Conservation (phyloP, 2,113 vertebrate genomes). For the Eurystomus gularis region DNA sequence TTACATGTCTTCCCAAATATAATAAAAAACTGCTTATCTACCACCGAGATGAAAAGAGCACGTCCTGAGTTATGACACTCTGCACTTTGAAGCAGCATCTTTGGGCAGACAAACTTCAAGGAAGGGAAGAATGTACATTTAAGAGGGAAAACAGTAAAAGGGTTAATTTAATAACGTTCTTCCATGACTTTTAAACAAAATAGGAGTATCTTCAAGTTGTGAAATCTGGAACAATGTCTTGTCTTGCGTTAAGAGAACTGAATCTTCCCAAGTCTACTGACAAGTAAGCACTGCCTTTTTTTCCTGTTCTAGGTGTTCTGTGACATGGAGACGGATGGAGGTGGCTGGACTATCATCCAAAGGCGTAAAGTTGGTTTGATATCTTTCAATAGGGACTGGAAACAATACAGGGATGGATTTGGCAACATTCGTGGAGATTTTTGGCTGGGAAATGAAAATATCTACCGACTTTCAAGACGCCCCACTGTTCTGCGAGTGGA, state of each 20-base stretch:
- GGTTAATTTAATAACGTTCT: not conserved
- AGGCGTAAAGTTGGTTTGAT: constrained; percentile 90
- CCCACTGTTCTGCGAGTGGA: constrained; percentile 90
- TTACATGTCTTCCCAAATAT: not conserved
- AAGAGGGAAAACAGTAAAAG: not conserved
- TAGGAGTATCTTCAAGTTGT: not conserved
- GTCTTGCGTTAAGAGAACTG: not conserved
- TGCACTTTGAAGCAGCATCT: not conserved
- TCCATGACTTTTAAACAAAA: not conserved
- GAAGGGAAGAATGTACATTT: not conserved
- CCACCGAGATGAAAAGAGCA: not conserved
- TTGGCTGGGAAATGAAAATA: constrained; percentile 95
- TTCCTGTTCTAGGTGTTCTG: constrained; percentile 83
- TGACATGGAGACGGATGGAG: constrained; percentile 93
- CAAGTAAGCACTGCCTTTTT: not conserved
- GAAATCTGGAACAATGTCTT: not conserved
- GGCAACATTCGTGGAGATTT: constrained; percentile 93
- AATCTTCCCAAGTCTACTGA: not conserved
- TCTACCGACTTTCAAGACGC: constrained; percentile 88
- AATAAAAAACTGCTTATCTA: not conserved
- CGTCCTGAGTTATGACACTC: not conserved
- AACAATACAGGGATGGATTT: constrained; percentile 91
- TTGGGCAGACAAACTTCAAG: not conserved
- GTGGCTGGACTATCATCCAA: constrained; percentile 96
- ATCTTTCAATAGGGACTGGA: constrained; percentile 93